Evolutionary conservation across 2,797 vertebrate genomes (phyloP), one percentile per base, ranked within the genome.

Genomic region (Syngnathus rostellatus): DNA sequence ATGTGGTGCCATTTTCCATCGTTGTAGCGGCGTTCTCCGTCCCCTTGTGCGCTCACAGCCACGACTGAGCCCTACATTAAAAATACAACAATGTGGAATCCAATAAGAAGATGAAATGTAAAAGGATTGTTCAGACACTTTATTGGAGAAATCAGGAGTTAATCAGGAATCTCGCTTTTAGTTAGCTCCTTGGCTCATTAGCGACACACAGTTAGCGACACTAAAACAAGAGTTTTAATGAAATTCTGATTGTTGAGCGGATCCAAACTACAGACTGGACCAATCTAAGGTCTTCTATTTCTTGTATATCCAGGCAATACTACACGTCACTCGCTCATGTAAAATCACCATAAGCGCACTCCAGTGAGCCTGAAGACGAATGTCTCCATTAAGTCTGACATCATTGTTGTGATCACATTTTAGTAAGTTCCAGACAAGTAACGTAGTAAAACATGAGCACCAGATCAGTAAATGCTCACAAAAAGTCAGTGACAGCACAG

Each of bases 1-100:
- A 98, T 76, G 72, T 90, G 88, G 78, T 97, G 95, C 94, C 96
- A 97, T 62, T 87, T 90, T 68, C 92, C 93, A 77, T 98, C 94
- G 45, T 87, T 92, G 70, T 94, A 95, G 63, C 68, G 81, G 79
- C 77, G 92, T 54, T 85, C 90, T 77, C 83, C 87, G 67, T 97
- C 94, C 76, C 92, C 91, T 67, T 85, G 70, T 59, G 92, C 89
- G 65, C 91, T 92, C 73, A 97, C 88, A 83, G 91, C 91, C 81
- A 95, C 92, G 0, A 90, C 86, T 65, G 94, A 95, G 62, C 91
- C 94, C 95, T 98, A 68, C 64, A 62, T 68, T 38, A 76, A 59
- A 68, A 10, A n/a, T 57, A 19, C 37, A 66, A 62, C 12, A 64
- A 23, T 60, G 58, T n/a, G 8, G 21, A 21, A 19, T 5, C 38